These are phyloP conservation scores for Deilephila elpenor DNA, from an alignment of 2,888 invertebrate genomes.

Conservation along the genomic window DNA sequence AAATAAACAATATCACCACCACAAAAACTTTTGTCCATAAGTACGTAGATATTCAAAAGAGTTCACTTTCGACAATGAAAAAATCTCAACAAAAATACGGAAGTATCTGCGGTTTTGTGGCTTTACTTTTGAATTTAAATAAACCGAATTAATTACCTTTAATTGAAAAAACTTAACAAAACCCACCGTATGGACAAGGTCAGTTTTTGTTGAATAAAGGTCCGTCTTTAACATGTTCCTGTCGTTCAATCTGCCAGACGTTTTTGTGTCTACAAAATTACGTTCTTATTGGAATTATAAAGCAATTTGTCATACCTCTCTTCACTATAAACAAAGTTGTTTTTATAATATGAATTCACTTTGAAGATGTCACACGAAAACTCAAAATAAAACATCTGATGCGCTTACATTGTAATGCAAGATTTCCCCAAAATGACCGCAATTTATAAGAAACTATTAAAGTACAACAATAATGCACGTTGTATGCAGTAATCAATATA, in stretches of 20 bases:
- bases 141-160: slow-evolving; percentile 48
- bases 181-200: slow-evolving; percentile 46
- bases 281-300: neutral
- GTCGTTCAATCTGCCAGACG: slow-evolving; percentile 18
- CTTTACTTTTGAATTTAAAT: slow-evolving; percentile 56
- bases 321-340: neutral
- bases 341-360: neutral
- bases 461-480: neutral
- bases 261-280: slow-evolving; percentile 28
- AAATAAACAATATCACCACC: slow-evolving; percentile 22
- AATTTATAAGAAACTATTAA: slow-evolving; percentile 15
- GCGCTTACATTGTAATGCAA: neutral
- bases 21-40: slow-evolving; percentile 35
- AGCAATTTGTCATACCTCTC: slow-evolving; percentile 4
- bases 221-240: slow-evolving; percentile 16
- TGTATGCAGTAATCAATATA: slow-evolving; percentile 18
- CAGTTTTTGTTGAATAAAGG: slow-evolving; percentile 42
- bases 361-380: neutral
- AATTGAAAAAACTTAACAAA: slow-evolving; percentile 49
- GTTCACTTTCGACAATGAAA: slow-evolving; percentile 49
- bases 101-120: slow-evolving; percentile 69
- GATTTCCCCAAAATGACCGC: slow-evolving; percentile 14
- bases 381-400: neutral
- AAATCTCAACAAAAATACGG: slow-evolving; percentile 72
- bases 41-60: slow-evolving; percentile 38